A percentile compares a stretch with the other conserved stretches of the same genome.
These are phyloP conservation scores for Exephanes ischioxanthus DNA, from an alignment of 2,888 invertebrate species.

Conservation along the genomic window DNA sequence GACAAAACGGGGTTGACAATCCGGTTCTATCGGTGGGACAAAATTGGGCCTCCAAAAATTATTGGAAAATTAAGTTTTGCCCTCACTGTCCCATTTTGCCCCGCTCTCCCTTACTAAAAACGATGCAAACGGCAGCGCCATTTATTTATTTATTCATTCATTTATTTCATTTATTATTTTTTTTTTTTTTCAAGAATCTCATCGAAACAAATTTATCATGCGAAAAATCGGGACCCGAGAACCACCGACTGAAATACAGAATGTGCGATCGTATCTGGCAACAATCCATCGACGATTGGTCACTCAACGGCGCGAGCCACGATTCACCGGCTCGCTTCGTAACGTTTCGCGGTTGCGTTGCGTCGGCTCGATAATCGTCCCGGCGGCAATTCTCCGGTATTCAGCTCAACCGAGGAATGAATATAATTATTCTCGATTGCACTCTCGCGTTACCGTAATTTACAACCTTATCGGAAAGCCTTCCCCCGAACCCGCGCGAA, in stretches of 20 bases:
- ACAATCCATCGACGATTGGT: neutral
- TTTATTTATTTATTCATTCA: too few relatives aligned
- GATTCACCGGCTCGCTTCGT: neutral
- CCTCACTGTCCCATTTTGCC: too few relatives aligned
- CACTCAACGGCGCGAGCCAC: neutral
- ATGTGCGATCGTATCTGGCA: neutral
- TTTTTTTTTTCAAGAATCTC: neutral
- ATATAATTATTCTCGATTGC: neutral
- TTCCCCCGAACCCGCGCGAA: neutral
- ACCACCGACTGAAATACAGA: neutral
- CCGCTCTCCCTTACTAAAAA: too few relatives aligned
- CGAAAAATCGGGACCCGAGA: neutral
- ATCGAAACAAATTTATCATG: neutral
- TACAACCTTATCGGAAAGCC: neutral
- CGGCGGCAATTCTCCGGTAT: constrained; percentile 1
- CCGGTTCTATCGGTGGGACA: too few relatives aligned
- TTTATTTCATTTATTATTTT: too few relatives aligned
- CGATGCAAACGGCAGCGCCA: too few relatives aligned
- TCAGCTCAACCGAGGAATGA: neutral
- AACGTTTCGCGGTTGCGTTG: constrained; percentile 5
- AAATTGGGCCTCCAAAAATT: too few relatives aligned
- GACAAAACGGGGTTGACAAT: too few relatives aligned
- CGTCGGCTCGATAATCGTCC: neutral
- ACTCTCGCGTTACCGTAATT: neutral
- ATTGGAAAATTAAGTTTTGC: too few relatives aligned